Percentiles rank a stretch among this genome's conserved stretches.
Conservation (phyloP, 2,797 vertebrate species). For the Lacerta agilis region DNA sequence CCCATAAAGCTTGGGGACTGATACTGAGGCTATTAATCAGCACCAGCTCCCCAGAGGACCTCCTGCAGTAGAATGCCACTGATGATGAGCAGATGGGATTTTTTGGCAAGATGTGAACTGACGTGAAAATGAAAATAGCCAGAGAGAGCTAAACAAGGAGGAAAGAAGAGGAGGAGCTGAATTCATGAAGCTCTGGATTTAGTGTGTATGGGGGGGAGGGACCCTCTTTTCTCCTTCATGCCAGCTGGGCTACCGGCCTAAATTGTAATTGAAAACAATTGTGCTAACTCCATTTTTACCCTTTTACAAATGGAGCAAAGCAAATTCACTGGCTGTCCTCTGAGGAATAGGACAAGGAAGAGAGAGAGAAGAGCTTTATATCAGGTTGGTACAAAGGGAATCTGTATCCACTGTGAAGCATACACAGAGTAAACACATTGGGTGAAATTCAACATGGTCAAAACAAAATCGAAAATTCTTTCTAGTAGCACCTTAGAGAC, state of each 20-base stretch:
- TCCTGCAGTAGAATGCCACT: slow-evolving; percentile 71
- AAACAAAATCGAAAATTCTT: too few species aligned
- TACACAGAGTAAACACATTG: too few species aligned
- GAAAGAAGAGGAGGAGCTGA: slow-evolving; percentile 15
- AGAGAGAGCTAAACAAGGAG: slow-evolving; percentile 33
- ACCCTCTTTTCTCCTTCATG: slow-evolving; percentile 31
- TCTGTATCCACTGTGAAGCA: too few species aligned
- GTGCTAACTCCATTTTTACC: background rate
- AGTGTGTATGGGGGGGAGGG: background rate
- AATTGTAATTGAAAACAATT: slow-evolving; percentile 9
- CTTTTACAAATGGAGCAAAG: background rate
- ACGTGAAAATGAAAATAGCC: slow-evolving; percentile 62
- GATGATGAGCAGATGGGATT: slow-evolving; percentile 73
- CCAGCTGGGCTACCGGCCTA: slow-evolving; percentile 31
- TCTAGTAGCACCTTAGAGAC: too few species aligned
- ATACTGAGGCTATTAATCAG: slow-evolving; percentile 67
- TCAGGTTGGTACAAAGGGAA: too few species aligned
- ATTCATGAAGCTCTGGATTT: slow-evolving; percentile 39
- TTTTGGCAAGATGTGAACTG: slow-evolving; percentile 74
- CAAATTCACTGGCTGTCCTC: background rate
- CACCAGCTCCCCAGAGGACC: slow-evolving; percentile 58
- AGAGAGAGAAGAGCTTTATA: too few species aligned
- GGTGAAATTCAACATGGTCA: too few species aligned
- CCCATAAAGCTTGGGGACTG: slow-evolving; percentile 38
- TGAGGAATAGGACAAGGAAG: background rate